These are phyloP conservation scores for Probaryconus sp. DNA, from an alignment of 1,140 invertebrate species.

Conservation along the genomic window DNA sequence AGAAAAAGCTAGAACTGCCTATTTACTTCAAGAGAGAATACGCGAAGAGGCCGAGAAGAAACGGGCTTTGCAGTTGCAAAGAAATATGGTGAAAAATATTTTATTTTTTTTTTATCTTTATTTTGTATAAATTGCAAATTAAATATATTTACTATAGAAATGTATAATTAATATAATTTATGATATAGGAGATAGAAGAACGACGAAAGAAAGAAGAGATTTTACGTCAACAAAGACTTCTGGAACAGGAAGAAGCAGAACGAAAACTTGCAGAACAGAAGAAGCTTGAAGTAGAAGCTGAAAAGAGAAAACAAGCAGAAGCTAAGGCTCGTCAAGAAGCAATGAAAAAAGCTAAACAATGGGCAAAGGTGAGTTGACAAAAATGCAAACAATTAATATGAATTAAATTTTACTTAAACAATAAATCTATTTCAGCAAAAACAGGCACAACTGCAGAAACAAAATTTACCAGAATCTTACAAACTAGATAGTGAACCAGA, in stretches of 20 bases:
- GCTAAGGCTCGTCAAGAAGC: constrained; percentile 70
- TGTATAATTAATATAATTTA: constrained; percentile 23
- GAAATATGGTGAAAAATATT: constrained; percentile 61
- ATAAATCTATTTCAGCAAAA: constrained; percentile 54
- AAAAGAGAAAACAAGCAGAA: constrained; percentile 70
- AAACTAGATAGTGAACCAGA: constrained; percentile 73
- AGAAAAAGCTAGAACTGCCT: constrained; percentile 71
- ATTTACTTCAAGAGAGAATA: constrained; percentile 67
- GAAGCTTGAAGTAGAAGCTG: constrained; percentile 75
- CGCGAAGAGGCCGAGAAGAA: constrained; percentile 73
- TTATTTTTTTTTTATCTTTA: constrained; percentile 10
- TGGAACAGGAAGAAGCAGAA: constrained; percentile 79
- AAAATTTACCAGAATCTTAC: constrained; percentile 62
- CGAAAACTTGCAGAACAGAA: constrained; percentile 78
- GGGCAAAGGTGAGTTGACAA: constrained; percentile 60
- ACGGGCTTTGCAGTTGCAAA: constrained; percentile 64
- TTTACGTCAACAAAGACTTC: constrained; percentile 69
- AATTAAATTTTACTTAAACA: background rate
- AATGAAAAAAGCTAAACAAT: constrained; percentile 69
- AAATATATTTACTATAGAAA: background rate
- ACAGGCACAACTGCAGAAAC: constrained; percentile 46
- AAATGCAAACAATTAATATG: background rate
- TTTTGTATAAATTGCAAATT: background rate
- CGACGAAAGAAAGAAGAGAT: constrained; percentile 74
- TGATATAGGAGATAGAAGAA: constrained; percentile 77